A percentile compares a stretch with the other conserved stretches of the same genome.
phyloP scores from a whole-genome alignment of 2,888 invertebrate species.

The Pyrrhia umbra region DNA sequence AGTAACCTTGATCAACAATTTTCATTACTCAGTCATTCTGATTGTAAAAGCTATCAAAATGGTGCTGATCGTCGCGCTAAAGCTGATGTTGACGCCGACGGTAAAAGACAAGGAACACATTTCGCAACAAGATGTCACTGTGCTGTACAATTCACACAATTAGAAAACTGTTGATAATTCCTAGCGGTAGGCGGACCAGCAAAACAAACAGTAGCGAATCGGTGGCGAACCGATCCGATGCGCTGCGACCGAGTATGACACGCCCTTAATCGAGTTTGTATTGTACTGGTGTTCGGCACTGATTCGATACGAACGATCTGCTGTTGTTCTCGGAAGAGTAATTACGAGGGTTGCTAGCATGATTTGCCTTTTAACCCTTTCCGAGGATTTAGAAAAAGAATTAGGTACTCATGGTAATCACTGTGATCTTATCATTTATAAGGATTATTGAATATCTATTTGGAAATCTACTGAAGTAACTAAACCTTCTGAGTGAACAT shows the following conservation, averaged over 20 bases:
- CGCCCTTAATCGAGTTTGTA: slow-evolving; percentile 53
- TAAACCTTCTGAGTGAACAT: background rate
- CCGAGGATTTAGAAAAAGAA: too few species aligned
- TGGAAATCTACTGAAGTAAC: background rate
- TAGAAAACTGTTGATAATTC: slow-evolving; percentile 60
- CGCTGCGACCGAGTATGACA: slow-evolving; percentile 38
- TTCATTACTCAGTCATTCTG: too few species aligned
- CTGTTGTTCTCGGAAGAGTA: slow-evolving; percentile 5
- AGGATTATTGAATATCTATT: too few species aligned
- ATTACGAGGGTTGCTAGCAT: background rate
- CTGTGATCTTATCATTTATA: too few species aligned
- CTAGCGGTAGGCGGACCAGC: slow-evolving; percentile 16
- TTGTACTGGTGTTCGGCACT: slow-evolving; percentile 18
- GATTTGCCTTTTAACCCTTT: too few species aligned
- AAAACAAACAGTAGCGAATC: slow-evolving; percentile 45
- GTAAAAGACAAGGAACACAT: background rate
- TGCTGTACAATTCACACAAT: slow-evolving; percentile 50
- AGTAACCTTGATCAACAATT: too few species aligned
- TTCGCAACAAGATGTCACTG: slow-evolving; percentile 23
- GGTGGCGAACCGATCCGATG: slow-evolving; percentile 44
- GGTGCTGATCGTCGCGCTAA: too few species aligned
- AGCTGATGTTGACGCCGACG: too few species aligned
- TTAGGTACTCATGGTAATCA: too few species aligned
- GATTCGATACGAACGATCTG: slow-evolving; percentile 13
- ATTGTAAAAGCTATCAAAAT: too few species aligned